Conservation (phyloP, 2,888 invertebrate species). For the Zootermopsis nevadensis region DNA sequence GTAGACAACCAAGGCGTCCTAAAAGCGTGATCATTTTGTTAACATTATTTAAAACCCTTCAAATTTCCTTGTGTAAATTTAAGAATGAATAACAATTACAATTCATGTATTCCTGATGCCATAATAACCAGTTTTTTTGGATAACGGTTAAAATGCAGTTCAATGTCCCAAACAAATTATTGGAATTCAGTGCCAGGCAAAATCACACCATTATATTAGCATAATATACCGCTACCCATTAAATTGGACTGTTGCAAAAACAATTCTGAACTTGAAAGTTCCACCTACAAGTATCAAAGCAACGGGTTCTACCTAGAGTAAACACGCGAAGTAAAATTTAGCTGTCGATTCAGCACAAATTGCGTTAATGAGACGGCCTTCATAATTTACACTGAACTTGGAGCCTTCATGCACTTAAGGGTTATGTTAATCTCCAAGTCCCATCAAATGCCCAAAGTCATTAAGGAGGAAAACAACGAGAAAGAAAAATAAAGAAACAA, state of each 20-base stretch:
- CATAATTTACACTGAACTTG: slow-evolving; percentile 14
- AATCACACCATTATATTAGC: background rate
- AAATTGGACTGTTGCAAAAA: background rate
- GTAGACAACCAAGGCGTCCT: too few species aligned
- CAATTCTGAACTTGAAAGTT: background rate
- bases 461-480: slow-evolving; percentile 43
- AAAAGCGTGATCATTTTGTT: too few species aligned
- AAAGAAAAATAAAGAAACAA: slow-evolving; percentile 41
- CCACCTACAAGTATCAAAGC: background rate
- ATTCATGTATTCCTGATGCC: too few species aligned
- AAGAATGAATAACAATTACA: too few species aligned
- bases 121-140: too few species aligned
- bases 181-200: background rate
- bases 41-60: too few species aligned
- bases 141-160: background rate
- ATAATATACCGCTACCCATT: background rate
- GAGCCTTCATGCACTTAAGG: slow-evolving; percentile 6
- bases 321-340: background rate
- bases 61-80: too few species aligned
- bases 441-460: slow-evolving; percentile 47
- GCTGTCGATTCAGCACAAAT: background rate
- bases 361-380: background rate
- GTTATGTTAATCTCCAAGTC: slow-evolving; percentile 40
- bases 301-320: background rate
- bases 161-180: background rate